These are phyloP conservation scores for Noctua janthina DNA, from an alignment of 2,888 invertebrate species.

Conservation along the genomic window DNA sequence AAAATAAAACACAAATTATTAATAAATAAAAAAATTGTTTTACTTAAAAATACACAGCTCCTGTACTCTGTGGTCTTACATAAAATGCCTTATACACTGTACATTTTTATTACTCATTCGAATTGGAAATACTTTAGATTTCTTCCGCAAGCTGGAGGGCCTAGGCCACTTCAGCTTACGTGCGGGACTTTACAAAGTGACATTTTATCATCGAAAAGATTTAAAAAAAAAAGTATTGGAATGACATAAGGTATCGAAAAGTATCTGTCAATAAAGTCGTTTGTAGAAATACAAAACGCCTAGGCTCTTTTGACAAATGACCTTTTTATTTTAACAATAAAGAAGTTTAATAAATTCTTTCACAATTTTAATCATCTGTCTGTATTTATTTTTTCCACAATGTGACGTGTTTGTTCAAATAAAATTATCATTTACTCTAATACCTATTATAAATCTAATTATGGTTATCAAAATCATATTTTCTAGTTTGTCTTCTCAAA, in stretches of 20 bases:
- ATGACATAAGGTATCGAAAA: background rate
- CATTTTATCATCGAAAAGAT: background rate
- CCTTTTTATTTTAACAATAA: no score
- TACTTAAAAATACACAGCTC: constrained; percentile 24
- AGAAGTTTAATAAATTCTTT: background rate
- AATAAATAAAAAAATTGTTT: constrained; percentile 15
- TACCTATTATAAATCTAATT: constrained; percentile 13
- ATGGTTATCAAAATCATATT: background rate
- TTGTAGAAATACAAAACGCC: background rate
- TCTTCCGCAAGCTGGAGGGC: background rate
- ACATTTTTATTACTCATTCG: background rate
- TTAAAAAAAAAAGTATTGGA: background rate
- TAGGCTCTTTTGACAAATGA: no score
- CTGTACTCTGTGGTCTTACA: background rate
- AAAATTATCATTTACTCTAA: constrained; percentile 2
- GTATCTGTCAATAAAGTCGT: background rate
- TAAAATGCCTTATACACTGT: background rate
- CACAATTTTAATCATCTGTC: background rate
- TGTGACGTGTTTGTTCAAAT: background rate
- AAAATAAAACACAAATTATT: background rate
- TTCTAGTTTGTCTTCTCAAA: background rate
- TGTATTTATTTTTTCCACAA: background rate
- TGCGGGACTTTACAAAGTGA: background rate
- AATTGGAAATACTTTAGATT: background rate
- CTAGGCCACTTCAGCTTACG: no score